Base-by-base conservation (phyloP, 2,888 invertebrate species). In the Stenichneumon culpator region DNA sequence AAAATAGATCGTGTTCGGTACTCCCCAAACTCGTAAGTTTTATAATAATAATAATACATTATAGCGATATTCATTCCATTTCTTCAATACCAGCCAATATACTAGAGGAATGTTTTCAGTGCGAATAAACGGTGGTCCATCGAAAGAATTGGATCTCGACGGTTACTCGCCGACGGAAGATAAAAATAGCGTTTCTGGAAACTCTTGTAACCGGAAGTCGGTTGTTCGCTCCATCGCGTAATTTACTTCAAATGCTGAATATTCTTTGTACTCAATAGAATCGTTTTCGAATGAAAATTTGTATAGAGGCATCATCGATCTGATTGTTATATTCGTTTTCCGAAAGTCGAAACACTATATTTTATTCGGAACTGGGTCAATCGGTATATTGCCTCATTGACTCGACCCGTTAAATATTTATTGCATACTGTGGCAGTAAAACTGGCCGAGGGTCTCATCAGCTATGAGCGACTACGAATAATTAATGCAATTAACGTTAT, bases 401-500 rank as follows among this genome's bases (percentile, higher is more conserved):
- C 78, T 39, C 82, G 44, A 60, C 22, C 14, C 36, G 50, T 72
- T 73, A 60, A 73, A 73, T 78, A 72, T 82, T 78, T 57, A 67
- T 68, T 44, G 70, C 2, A 32, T 16, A 57, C 32, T 5, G 36
- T 14, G 44, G 54, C 32, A 14, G 14, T 16, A 65, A 63, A 79
- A 47, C 11, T 63, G 52, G 60, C 44, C 69, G 25, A 28, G 44
- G 44, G 50, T 68, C 44, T 47, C 25, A 70, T 14, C n/a, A 28
- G 63, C 47, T 36, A 57, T 74, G 68, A 73, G 68, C 32, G 65
- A 74, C 44, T 63, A 47, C 69, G 83, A 83, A 83, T 83, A 75
- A 83, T 83, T 75, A 54, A 83, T 83, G 83, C 75, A 79, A 83
- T 83, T 83, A 83, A 75, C 65, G 54, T 77, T 74, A 63, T 54